These are phyloP conservation scores for Mionectes olivaceus DNA, from an alignment of 2,797 vertebrate species.

Conservation along the genomic window DNA sequence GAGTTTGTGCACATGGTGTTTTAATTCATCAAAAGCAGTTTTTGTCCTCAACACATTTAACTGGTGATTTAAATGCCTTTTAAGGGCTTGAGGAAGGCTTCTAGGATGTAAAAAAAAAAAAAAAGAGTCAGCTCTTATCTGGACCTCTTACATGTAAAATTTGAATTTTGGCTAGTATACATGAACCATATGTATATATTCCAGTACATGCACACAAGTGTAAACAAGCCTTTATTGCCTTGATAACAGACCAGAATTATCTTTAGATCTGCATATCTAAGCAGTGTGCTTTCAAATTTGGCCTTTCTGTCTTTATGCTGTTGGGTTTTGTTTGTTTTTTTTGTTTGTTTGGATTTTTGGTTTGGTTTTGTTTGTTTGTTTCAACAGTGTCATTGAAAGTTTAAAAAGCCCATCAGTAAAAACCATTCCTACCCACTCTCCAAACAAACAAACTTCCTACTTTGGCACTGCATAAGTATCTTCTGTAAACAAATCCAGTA, in stretches of 20 bases:
- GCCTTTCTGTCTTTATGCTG: neutral
- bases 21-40: neutral
- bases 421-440: too few species aligned
- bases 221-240: neutral
- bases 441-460: neutral
- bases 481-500: neutral
- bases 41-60: neutral
- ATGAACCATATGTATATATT: neutral
- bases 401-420: neutral
- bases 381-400: neutral
- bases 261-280: neutral
- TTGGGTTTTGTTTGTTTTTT: too few species aligned
- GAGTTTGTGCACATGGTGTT: neutral
- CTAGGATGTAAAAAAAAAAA: neutral
- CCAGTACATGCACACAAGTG: accelerated
- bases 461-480: neutral
- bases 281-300: neutral
- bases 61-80: neutral
- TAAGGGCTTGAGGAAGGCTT: neutral
- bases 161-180: neutral
- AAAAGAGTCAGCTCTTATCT: neutral
- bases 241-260: neutral
- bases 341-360: too few species aligned
- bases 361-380: too few species aligned
- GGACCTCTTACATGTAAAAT: neutral